phyloP scores from a whole-genome alignment of 1,140 invertebrate species.

The Caerostris extrusa region DNA sequence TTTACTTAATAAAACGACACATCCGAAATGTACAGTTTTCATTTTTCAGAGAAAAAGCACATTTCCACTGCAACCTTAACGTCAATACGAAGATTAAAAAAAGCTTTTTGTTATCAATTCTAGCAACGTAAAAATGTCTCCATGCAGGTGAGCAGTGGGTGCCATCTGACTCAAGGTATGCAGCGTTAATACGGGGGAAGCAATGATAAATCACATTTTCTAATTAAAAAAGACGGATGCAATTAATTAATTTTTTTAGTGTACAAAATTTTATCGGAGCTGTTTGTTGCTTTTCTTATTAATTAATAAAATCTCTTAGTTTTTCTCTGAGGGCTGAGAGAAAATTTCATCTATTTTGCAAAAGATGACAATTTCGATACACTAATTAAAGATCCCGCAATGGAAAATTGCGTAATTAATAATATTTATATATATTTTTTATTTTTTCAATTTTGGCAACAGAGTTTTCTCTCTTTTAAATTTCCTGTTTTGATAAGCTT shows the following conservation, averaged over 20 bases:
- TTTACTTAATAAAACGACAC: not conserved
- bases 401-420: not conserved
- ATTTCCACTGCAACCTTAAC: not conserved
- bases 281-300: not conserved
- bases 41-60: not conserved
- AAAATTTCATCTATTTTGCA: constrained; percentile 8
- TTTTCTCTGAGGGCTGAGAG: not conserved
- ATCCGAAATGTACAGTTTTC: not conserved
- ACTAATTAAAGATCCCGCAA: not conserved
- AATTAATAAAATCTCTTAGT: not conserved
- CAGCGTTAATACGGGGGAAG: not conserved
- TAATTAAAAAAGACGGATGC: constrained; percentile 41
- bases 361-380: constrained; percentile 16
- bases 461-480: not conserved
- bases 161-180: not conserved
- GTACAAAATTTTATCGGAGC: not conserved
- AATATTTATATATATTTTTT: not conserved
- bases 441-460: not conserved
- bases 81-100: not conserved
- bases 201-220: constrained; percentile 11
- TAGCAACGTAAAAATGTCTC: not conserved
- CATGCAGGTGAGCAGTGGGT: not conserved
- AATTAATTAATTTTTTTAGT: not conserved
- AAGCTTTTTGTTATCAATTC: not conserved
- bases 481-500: constrained; percentile 11